Base-by-base conservation (phyloP, 2,113 vertebrate genomes). In the Misgurnus mizolepis region DNA sequence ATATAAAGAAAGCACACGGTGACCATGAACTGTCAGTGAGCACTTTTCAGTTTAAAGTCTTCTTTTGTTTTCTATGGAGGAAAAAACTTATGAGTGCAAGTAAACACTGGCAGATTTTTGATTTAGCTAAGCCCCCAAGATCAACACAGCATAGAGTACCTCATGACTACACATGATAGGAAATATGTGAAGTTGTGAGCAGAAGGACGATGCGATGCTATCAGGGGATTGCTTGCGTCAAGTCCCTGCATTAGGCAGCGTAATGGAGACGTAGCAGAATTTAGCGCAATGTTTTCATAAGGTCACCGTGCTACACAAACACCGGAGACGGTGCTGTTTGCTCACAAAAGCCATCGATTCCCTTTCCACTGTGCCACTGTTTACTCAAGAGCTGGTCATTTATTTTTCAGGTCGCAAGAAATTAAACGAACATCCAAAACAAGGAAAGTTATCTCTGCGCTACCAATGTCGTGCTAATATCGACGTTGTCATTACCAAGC, bases 251-350 rank as follows among this genome's bases (percentile, higher is more conserved):
- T 22, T 58, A 64, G 61, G 58, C 50, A 40, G 50, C 58, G 74
- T 75, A 67, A 81, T 84, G 68, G 82, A 71, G 78, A 76, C 79
- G 58, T 56, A 79, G 74, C 40, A 43, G 15, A 73, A 61, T 67
- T 85, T 45, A 58, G 22, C 50, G 9, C 18, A 53, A 66, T 66
- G 70, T 67, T 80, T 78, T 80, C 49, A 73, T 73, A 81, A 80
- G 74, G 75, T 82, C 80, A 84, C 15, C n/a, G 67, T 62, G 11
- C 70, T 77, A 82, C 72, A 85, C 69, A 78, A 84, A 82, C 80
- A 58, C 22, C 3, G 61, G 27, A 65, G 72, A 41, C 56, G 62
- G 39, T 45, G 58, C 58, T 81, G 69, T 74, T 81, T 85, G 50
- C 41, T 79, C 69, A 72, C 47, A 53, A 41, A 82, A 47, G 53